Conservation (phyloP, 2,797 vertebrate genomes). For the Cyprinodon diabolis region DNA sequence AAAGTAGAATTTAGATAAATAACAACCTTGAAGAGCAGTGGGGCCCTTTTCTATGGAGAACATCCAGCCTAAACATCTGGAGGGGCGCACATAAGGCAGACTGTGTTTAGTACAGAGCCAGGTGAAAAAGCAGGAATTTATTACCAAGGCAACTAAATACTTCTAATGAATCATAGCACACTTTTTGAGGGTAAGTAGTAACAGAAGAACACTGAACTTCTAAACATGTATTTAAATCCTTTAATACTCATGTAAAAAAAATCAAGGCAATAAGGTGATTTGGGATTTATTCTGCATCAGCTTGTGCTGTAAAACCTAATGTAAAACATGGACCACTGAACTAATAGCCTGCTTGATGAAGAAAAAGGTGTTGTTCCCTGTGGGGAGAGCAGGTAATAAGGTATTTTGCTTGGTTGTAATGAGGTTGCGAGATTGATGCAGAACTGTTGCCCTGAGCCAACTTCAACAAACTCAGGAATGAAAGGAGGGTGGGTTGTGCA, state of each 20-base stretch:
- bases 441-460: slow-evolving; percentile 42
- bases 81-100: slow-evolving; percentile 57
- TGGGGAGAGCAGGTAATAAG: slow-evolving; percentile 49
- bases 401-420: slow-evolving; percentile 59
- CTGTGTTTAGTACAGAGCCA: slow-evolving; percentile 57
- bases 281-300: slow-evolving; percentile 24
- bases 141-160: slow-evolving; percentile 26
- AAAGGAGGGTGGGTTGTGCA: slow-evolving; percentile 36
- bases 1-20: slow-evolving; percentile 81
- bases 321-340: slow-evolving; percentile 49
- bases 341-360: slow-evolving; percentile 49
- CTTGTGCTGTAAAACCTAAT: slow-evolving; percentile 34
- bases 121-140: slow-evolving; percentile 68
- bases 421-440: slow-evolving; percentile 45
- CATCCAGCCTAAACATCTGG: slow-evolving; percentile 75
- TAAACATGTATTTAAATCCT: neutral
- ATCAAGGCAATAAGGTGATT: slow-evolving; percentile 23
- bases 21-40: slow-evolving; percentile 86
- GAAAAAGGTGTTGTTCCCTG: slow-evolving; percentile 63
- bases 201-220: neutral
- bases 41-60: slow-evolving; percentile 80
- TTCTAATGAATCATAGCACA: slow-evolving; percentile 23
- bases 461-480: slow-evolving; percentile 52
- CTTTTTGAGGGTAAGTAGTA: slow-evolving; percentile 17
- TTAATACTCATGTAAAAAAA: slow-evolving; percentile 24